Evolutionary conservation across 2,888 invertebrate species (phyloP).

Genomic region (Embidobia sp.): DNA sequence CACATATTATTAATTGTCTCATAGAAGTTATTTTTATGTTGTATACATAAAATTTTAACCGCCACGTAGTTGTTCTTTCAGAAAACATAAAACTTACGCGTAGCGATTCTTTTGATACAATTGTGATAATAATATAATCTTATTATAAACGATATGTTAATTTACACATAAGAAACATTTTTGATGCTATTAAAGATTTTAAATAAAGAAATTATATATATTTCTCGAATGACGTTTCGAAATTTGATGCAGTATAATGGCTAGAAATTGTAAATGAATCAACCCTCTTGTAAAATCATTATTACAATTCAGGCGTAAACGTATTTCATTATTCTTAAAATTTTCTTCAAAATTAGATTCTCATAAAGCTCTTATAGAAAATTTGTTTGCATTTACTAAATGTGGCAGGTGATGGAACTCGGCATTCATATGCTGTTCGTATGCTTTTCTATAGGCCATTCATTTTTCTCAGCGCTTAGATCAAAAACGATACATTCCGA

Average conservation of each 20-base stretch:
- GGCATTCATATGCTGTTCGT: conserved; percentile 34
- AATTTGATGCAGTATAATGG: conserved; percentile 34
- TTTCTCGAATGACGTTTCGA: too few relatives aligned
- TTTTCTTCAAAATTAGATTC: conserved; percentile 76
- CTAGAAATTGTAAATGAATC: conserved; percentile 77
- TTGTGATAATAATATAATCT: too few relatives aligned
- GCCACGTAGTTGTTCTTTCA: too few relatives aligned
- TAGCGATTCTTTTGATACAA: too few relatives aligned
- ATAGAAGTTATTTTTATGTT: too few relatives aligned
- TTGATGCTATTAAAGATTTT: too few relatives aligned
- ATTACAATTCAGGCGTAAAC: conserved; percentile 53
- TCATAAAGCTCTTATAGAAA: conserved; percentile 76
- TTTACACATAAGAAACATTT: too few relatives aligned
- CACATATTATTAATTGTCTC: too few relatives aligned
- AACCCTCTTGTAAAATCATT: conserved; percentile 69
- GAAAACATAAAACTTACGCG: too few relatives aligned
- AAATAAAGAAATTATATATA: too few relatives aligned
- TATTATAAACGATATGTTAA: too few relatives aligned
- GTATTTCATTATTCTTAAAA: conserved; percentile 48
- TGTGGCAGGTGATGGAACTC: conserved; percentile 74
- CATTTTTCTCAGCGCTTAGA: conserved; percentile 54
- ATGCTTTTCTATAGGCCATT: conserved; percentile 15
- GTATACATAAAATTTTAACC: too few relatives aligned
- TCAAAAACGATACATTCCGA: conserved; percentile 49
- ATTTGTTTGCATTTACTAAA: conserved; percentile 79